Base-by-base conservation (phyloP, 1,140 invertebrate species). In the Paramacrobiotus metropolitanus region DNA sequence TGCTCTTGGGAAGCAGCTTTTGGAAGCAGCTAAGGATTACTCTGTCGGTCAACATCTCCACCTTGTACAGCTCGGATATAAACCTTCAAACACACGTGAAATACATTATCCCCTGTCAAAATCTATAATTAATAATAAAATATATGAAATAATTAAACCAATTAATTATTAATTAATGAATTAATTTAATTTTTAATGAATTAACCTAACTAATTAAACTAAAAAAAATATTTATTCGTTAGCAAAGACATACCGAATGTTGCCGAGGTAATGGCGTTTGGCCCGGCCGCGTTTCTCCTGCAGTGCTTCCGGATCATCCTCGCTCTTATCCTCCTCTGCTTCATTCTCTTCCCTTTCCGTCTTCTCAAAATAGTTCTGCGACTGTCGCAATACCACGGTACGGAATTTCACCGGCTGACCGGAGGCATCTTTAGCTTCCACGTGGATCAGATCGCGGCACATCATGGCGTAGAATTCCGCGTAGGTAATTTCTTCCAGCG, bases 1-100 rank as follows among this genome's bases (percentile, higher is more conserved):
- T 9, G 4, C 48, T 55, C 28, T 55, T 55, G 48, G 48, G 48
- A 15, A 55, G 24, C 15, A 55, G 48, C 48, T 24, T 55, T 28
- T 55, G 48, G 48, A 55, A 55, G 48, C 48, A 55, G 48, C 48
- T 55, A 24, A 55, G 48, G 24, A 55, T 55, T 15, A 55, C 48
- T 20, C 24, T 15, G 48, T 55, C 48, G 15, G 48, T 55, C 48
- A 55, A 28, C 48, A 55, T 55, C 4, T 55, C 48, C 15, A 55
- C 15, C 48, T 28, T 15, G 48, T 55, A 55, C 48, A 55, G 24
- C 48, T 55, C 48, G 15, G 48, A 55, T 9, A 55, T 55, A 24
- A 55, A 55, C 15, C 48, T 55, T 9, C 15, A 55, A 55, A 55
- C 15, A 55, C 15, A 55, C 24, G 9, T n/a, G 34, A 40, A 15